phyloP scores from a whole-genome alignment of 1,140 invertebrate genomes.

The Pachypeltis micranthus region DNA sequence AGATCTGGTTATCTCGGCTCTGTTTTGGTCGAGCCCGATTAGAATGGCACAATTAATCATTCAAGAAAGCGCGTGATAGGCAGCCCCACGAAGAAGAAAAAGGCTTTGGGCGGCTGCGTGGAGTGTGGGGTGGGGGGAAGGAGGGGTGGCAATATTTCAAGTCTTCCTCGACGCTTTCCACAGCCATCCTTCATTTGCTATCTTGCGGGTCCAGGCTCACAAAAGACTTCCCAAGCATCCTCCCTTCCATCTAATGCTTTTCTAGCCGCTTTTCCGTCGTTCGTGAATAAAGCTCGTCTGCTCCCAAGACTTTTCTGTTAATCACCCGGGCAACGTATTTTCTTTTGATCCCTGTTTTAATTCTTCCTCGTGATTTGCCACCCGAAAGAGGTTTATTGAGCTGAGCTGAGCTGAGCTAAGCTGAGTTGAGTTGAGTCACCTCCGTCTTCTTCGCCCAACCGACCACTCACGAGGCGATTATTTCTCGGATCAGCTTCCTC shows the following conservation, averaged over 20 bases:
- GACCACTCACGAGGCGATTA: not conserved
- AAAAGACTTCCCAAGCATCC: not conserved
- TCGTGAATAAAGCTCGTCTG: too few species aligned
- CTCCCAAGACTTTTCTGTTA: not conserved
- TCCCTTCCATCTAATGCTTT: slow-evolving; percentile 14
- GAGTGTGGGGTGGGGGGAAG: not conserved
- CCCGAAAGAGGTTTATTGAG: slow-evolving; percentile 1
- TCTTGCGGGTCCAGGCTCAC: slow-evolving; percentile 7
- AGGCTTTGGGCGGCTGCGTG: too few species aligned
- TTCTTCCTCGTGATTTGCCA: slow-evolving; percentile 3
- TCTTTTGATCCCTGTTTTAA: not conserved
- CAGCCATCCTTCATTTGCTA: slow-evolving; percentile 15
- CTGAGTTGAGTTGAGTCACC: slow-evolving; percentile 1
- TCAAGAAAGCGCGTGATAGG: too few species aligned
- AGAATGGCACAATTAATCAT: slow-evolving; percentile 4
- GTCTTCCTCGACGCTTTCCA: slow-evolving; percentile 1
- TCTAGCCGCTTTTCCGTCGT: slow-evolving; percentile 7
- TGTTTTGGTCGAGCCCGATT: too few species aligned
- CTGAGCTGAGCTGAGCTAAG: too few species aligned
- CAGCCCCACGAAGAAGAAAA: too few species aligned
- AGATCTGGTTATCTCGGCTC: too few species aligned
- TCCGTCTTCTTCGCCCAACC: too few species aligned
- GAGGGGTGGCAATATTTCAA: slow-evolving; percentile 6
- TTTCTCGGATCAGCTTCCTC: not conserved
- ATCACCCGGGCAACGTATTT: not conserved